phyloP scores from a whole-genome alignment of 2,113 vertebrate genomes.

The Caretta caretta region DNA sequence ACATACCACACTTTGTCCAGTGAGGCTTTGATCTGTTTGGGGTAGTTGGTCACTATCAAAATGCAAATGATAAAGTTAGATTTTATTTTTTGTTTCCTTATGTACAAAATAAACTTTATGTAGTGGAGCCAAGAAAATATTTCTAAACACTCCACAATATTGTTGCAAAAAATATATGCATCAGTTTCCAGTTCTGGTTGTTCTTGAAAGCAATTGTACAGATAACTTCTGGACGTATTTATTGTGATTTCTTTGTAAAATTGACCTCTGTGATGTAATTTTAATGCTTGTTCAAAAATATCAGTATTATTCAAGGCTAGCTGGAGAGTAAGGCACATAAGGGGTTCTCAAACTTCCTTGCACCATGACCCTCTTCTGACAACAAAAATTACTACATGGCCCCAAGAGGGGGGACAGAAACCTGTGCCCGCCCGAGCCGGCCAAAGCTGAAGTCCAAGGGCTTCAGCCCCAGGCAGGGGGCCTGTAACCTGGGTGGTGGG shows the following conservation, averaged over 20 bases:
- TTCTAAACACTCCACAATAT: background rate
- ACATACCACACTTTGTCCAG: background rate
- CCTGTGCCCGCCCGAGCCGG: too few species aligned
- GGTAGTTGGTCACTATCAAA: background rate
- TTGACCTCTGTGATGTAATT: background rate
- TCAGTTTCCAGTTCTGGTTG: background rate
- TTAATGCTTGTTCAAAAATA: background rate
- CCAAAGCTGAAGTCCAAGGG: too few species aligned
- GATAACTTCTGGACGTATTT: background rate
- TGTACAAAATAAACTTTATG: background rate
- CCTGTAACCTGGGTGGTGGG: too few species aligned
- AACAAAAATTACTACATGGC: too few species aligned
- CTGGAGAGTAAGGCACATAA: background rate
- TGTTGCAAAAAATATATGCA: background rate
- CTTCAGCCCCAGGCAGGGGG: too few species aligned
- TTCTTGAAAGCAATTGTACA: background rate
- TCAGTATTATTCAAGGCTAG: background rate
- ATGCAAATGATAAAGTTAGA: background rate
- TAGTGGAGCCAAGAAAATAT: background rate
- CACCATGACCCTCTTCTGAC: too few species aligned
- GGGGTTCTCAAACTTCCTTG: too few species aligned
- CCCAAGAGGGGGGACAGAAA: too few species aligned
- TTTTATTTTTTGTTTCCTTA: background rate
- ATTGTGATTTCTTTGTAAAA: background rate
- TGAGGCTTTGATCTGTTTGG: background rate